Conservation (phyloP, 1,140 invertebrate genomes). For the Hyles euphorbiae region DNA sequence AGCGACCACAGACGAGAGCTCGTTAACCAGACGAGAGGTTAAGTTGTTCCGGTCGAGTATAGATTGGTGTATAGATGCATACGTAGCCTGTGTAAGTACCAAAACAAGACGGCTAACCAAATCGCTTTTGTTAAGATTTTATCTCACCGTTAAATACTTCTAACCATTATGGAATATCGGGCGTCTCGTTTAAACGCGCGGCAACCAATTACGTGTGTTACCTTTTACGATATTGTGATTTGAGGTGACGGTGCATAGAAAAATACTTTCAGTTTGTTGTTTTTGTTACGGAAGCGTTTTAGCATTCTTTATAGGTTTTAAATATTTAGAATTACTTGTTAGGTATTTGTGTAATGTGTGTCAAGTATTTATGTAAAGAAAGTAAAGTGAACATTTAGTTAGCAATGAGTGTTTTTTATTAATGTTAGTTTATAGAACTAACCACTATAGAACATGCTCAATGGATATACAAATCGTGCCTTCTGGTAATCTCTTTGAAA, state of each 20-base stretch:
- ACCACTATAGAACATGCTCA: no score
- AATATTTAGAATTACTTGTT: no score
- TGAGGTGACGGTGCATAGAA: constrained; percentile 20
- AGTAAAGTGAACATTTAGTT: no score
- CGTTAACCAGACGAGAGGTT: constrained; percentile 23
- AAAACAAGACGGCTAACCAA: constrained; percentile 68
- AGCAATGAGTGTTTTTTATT: no score
- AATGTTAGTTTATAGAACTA: no score
- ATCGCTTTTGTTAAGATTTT: constrained; percentile 72
- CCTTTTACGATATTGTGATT: constrained; percentile 33
- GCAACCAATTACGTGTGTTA: constrained; percentile 44
- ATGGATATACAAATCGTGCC: no score
- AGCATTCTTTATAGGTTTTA: no score
- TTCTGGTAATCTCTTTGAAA: no score
- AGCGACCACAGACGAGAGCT: constrained; percentile 9
- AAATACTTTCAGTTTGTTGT: constrained; percentile 6
- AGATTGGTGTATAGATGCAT: constrained; percentile 59
- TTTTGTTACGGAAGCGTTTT: constrained; percentile 1
- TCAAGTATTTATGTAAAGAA: no score
- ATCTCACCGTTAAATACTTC: constrained; percentile 70
- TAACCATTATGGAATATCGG: constrained; percentile 66
- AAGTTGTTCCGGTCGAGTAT: constrained; percentile 30
- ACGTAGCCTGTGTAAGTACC: constrained; percentile 58
- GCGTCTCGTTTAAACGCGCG: constrained; percentile 48
- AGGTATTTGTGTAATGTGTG: no score